These are phyloP conservation scores for Drosophila serrata DNA, from an alignment of 1,140 invertebrate genomes.

Conservation along the genomic window DNA sequence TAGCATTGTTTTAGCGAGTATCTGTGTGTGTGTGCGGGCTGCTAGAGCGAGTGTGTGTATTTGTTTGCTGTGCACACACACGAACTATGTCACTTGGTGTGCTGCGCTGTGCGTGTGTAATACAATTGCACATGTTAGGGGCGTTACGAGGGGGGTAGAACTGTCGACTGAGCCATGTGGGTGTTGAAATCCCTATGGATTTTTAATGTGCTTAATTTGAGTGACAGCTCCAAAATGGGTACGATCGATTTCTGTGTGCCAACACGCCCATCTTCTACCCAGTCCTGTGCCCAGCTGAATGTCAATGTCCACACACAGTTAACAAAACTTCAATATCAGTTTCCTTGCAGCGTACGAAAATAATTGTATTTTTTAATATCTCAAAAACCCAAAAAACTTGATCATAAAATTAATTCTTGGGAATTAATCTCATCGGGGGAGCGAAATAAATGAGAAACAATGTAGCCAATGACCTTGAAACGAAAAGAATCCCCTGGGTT, in stretches of 20 bases:
- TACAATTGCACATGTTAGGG: slow-evolving; percentile 36
- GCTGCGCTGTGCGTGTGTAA: slow-evolving; percentile 24
- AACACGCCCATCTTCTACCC: slow-evolving; percentile 15
- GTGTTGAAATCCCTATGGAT: slow-evolving; percentile 63
- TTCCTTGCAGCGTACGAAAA: background rate
- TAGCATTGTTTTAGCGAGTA: slow-evolving; percentile 58
- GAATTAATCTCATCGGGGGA: slow-evolving; percentile 6
- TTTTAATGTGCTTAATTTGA: slow-evolving; percentile 68
- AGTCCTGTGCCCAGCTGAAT: slow-evolving; percentile 17
- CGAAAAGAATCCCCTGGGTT: background rate
- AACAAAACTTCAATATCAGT: slow-evolving; percentile 17
- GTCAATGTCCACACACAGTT: slow-evolving; percentile 42
- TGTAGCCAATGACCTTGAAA: slow-evolving; percentile 3
- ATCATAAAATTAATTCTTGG: slow-evolving; percentile 6
- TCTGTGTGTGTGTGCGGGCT: slow-evolving; percentile 5
- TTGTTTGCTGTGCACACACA: slow-evolving; percentile 45
- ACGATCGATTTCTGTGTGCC: slow-evolving; percentile 53
- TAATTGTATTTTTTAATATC: background rate
- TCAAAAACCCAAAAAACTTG: background rate
- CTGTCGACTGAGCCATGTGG: slow-evolving; percentile 18
- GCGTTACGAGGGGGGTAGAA: background rate
- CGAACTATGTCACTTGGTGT: slow-evolving; percentile 26
- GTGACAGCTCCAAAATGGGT: slow-evolving; percentile 59
- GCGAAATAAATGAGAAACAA: slow-evolving; percentile 1
- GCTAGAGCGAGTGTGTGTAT: slow-evolving; percentile 19